These are phyloP conservation scores for Epirrhoe alternata DNA, from an alignment of 2,888 invertebrate genomes.

Conservation along the genomic window DNA sequence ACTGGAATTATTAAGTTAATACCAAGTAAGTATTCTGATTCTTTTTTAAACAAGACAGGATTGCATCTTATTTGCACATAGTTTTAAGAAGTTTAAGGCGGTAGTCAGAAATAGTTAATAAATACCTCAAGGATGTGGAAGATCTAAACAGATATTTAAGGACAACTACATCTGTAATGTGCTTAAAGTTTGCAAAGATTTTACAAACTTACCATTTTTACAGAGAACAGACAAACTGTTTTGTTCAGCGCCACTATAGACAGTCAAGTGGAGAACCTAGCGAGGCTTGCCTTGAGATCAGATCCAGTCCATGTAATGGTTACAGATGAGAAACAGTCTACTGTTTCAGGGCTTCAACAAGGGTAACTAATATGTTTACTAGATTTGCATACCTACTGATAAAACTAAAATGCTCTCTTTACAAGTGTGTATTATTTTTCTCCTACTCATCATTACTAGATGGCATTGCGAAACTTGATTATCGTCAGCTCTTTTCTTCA, in stretches of 20 bases:
- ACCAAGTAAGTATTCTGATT: conserved; percentile 82
- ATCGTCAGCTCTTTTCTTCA: too few relatives aligned
- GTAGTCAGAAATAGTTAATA: too few relatives aligned
- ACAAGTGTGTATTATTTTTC: too few relatives aligned
- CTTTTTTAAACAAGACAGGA: neutral
- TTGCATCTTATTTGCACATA: too few relatives aligned
- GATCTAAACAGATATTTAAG: too few relatives aligned
- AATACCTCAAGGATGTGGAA: too few relatives aligned
- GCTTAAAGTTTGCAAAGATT: too few relatives aligned
- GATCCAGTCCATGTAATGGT: conserved; percentile 96
- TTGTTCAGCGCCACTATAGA: conserved; percentile 99
- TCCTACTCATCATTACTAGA: too few relatives aligned
- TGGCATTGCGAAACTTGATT: too few relatives aligned
- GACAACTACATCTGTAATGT: too few relatives aligned
- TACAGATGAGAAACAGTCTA: conserved; percentile 90
- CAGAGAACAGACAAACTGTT: conserved; percentile 96
- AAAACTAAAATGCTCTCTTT: too few relatives aligned
- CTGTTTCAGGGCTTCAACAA: conserved; percentile 91
- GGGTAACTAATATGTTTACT: conserved; percentile 67
- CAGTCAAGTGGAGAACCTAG: conserved; percentile 94
- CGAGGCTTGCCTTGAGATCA: conserved; percentile 93
- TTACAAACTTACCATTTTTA: conserved; percentile 46
- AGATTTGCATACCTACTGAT: neutral
- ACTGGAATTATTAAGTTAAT: conserved; percentile 95
- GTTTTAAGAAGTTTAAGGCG: too few relatives aligned